Conservation (phyloP, 2,797 vertebrate species). For the Lutjanus campechanus region DNA sequence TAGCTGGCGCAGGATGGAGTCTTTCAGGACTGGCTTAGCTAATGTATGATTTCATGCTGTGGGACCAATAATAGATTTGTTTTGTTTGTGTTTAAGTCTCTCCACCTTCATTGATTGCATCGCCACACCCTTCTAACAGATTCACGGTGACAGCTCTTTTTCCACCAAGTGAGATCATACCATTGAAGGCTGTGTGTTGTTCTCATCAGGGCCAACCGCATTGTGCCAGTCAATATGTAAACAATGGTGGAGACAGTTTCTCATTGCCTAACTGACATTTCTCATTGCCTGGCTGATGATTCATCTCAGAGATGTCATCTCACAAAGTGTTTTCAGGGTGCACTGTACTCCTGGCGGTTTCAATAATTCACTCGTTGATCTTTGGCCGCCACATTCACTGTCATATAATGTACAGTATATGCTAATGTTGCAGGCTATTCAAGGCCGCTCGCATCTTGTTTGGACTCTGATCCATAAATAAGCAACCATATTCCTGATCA, state of each 20-base stretch:
- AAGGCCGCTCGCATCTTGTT: constrained; percentile 20
- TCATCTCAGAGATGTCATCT: constrained; percentile 64
- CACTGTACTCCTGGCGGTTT: constrained; percentile 46
- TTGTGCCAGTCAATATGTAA: constrained; percentile 70
- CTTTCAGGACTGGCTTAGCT: constrained; percentile 58
- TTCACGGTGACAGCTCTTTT: constrained; percentile 66
- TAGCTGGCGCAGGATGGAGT: constrained; percentile 31
- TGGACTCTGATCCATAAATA: constrained; percentile 62
- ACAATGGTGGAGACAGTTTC: constrained; percentile 69
- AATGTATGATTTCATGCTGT: constrained; percentile 60
- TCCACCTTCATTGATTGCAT: constrained; percentile 66
- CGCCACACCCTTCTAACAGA: constrained; percentile 56
- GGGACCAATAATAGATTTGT: constrained; percentile 62
- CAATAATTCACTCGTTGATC: constrained; percentile 50
- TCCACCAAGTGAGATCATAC: constrained; percentile 73
- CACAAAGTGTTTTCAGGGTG: constrained; percentile 45
- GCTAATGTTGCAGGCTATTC: constrained; percentile 20
- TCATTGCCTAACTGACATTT: constrained; percentile 68
- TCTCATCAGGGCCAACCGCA: constrained; percentile 63
- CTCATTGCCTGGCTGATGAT: constrained; percentile 63
- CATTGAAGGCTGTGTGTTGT: constrained; percentile 55
- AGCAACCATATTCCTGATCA: constrained; percentile 16
- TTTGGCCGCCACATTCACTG: constrained; percentile 28
- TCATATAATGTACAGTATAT: constrained; percentile 29
- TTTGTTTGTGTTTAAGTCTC: constrained; percentile 65